Percentiles rank a stretch among this genome's conserved stretches.
phyloP scores from a whole-genome alignment of 2,888 invertebrate genomes.

The Eupelmus urozonus region DNA sequence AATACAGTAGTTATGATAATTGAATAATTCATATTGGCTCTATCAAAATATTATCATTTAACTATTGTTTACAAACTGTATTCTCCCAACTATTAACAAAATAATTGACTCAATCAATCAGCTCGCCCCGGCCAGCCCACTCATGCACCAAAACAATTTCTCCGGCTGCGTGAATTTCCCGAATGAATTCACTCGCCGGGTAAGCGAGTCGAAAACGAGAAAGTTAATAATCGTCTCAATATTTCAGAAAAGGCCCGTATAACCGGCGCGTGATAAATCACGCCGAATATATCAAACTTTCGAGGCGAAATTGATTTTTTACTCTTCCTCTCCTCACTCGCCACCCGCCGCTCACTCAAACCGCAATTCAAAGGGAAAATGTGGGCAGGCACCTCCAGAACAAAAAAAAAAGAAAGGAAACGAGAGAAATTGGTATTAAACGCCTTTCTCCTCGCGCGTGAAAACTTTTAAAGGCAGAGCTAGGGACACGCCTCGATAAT shows the following conservation, averaged over 20 bases:
- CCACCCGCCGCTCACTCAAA: neutral
- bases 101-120: too few relatives aligned
- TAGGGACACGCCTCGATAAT: conserved; percentile 47
- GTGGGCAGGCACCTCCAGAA: too few relatives aligned
- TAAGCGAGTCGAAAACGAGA: conserved; percentile 13
- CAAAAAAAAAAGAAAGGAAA: too few relatives aligned
- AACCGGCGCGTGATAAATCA: conserved; percentile 25
- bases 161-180: neutral
- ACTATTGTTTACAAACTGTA: too few relatives aligned
- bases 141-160: too few relatives aligned
- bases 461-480: conserved; percentile 8
- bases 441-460: neutral
- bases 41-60: too few relatives aligned
- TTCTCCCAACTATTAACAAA: too few relatives aligned
- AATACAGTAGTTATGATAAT: too few relatives aligned
- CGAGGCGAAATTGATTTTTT: conserved; percentile 41
- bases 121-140: too few relatives aligned
- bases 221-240: conserved; percentile 48
- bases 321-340: too few relatives aligned
- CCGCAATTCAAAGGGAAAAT: neutral
- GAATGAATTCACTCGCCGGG: neutral
- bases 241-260: conserved; percentile 21
- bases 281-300: conserved; percentile 24
- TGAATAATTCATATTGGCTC: too few relatives aligned
- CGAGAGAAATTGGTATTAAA: too few relatives aligned